These are phyloP conservation scores for Sycophila sp. DNA, from an alignment of 1,140 invertebrate genomes.

Conservation along the genomic window DNA sequence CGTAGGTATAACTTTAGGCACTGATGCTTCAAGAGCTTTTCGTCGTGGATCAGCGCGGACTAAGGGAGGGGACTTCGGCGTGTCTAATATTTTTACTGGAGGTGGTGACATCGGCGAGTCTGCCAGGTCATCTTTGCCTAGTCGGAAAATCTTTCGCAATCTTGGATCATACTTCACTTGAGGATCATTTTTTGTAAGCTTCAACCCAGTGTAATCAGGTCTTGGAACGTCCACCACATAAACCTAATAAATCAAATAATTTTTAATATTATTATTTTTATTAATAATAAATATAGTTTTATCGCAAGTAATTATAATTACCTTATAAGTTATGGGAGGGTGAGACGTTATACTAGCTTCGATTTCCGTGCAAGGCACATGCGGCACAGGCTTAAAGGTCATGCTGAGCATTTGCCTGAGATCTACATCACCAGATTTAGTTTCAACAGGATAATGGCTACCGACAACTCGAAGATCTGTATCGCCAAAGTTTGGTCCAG, in stretches of 20 bases:
- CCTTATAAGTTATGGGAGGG: constrained; percentile 76
- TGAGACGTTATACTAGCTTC: constrained; percentile 83
- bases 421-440: constrained; percentile 74
- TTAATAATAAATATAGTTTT: background rate
- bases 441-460: constrained; percentile 45
- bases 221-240: constrained; percentile 75
- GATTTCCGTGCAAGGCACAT: constrained; percentile 85
- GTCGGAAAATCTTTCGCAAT: constrained; percentile 77
- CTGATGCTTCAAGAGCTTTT: constrained; percentile 65
- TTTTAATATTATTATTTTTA: background rate
- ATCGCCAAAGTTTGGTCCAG: constrained; percentile 54
- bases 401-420: constrained; percentile 73
- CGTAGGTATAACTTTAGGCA: constrained; percentile 42
- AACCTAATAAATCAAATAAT: constrained; percentile 3
- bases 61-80: constrained; percentile 59
- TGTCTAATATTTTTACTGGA: constrained; percentile 52
- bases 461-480: constrained; percentile 62
- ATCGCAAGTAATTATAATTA: constrained; percentile 44
- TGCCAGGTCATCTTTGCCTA: constrained; percentile 68
- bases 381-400: constrained; percentile 81
- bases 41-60: constrained; percentile 68
- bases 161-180: constrained; percentile 78
- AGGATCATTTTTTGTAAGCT: constrained; percentile 75
- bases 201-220: constrained; percentile 79
- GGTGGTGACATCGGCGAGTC: constrained; percentile 63